A percentile compares a stretch with the other conserved stretches of the same genome.
Evolutionary conservation across 2,888 invertebrate genomes (phyloP).

Genomic region (Anorthoa munda): DNA sequence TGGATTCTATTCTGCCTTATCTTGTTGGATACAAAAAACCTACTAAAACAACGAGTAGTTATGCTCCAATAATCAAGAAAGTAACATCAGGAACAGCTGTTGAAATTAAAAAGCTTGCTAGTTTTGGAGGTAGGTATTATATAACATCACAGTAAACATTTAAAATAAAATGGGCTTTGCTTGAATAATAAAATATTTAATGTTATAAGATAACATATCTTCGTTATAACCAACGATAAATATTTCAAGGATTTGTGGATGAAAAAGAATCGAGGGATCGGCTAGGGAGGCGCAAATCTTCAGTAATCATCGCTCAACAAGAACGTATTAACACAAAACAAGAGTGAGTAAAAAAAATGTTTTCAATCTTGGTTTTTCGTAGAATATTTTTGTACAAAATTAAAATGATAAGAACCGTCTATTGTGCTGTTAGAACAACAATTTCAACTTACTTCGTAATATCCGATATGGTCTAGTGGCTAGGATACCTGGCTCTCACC

Average conservation of each 20-base stretch:
- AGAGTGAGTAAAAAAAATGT: conserved; percentile 81
- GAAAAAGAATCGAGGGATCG: conserved; percentile 88
- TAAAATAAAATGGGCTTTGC: neutral
- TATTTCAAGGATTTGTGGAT: conserved; percentile 81
- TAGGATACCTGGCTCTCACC: conserved; percentile 94
- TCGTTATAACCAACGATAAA: neutral
- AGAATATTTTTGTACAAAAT: neutral
- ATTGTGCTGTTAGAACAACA: neutral
- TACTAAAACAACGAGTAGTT: conserved; percentile 88
- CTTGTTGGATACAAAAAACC: conserved; percentile 91
- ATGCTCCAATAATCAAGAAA: conserved; percentile 91
- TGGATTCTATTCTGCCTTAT: conserved; percentile 96
- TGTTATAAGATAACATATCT: neutral
- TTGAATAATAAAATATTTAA: neutral
- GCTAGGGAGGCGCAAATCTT: conserved; percentile 87
- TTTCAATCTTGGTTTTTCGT: neutral
- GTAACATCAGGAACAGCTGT: conserved; percentile 72
- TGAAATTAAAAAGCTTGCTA: conserved; percentile 89
- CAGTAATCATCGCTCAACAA: conserved; percentile 83
- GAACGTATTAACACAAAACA: conserved; percentile 85
- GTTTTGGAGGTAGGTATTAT: conserved; percentile 83
- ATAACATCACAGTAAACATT: neutral
- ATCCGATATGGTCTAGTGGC: conserved; percentile 92
- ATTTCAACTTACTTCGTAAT: conserved; percentile 48
- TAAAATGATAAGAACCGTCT: neutral